phyloP scores from a whole-genome alignment of 1,140 invertebrate species.

The Dysdera silvatica region DNA sequence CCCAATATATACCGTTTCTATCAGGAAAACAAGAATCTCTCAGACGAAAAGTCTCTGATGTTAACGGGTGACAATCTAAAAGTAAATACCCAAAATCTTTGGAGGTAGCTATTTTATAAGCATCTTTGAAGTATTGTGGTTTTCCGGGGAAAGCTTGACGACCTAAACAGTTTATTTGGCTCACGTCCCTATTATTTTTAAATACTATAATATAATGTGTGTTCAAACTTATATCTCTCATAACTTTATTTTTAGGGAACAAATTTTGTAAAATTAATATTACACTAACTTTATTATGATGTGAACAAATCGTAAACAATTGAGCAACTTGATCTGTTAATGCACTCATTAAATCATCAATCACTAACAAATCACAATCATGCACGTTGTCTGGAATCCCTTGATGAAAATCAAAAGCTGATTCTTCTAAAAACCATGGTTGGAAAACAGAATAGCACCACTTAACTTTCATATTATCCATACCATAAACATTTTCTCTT shows the following conservation, averaged over 20 bases:
- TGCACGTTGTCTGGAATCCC: constrained; percentile 6
- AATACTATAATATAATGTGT: constrained; percentile 16
- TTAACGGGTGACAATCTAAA: not conserved
- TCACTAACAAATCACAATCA: constrained; percentile 7
- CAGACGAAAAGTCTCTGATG: not conserved
- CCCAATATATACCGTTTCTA: constrained; percentile 1
- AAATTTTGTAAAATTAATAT: constrained; percentile 23
- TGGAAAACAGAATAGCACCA: constrained; percentile 3
- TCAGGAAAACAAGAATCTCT: constrained; percentile 6
- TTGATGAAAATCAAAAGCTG: constrained; percentile 8
- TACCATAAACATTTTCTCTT: not conserved
- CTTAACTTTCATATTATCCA: not conserved
- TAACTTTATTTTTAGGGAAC: not conserved
- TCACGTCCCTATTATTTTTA: constrained; percentile 12
- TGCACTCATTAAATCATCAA: constrained; percentile 2
- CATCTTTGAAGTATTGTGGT: not conserved
- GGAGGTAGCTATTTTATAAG: constrained; percentile 9
- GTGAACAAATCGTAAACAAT: constrained; percentile 6
- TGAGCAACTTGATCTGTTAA: constrained; percentile 2
- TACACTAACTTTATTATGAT: constrained; percentile 7
- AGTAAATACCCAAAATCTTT: constrained; percentile 15
- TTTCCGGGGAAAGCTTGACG: not conserved
- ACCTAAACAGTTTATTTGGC: constrained; percentile 12
- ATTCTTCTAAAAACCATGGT: constrained; percentile 15
- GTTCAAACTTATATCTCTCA: constrained; percentile 16